Base-by-base conservation (phyloP, 2,113 vertebrate genomes). In the Myiozetetes cayanensis region DNA sequence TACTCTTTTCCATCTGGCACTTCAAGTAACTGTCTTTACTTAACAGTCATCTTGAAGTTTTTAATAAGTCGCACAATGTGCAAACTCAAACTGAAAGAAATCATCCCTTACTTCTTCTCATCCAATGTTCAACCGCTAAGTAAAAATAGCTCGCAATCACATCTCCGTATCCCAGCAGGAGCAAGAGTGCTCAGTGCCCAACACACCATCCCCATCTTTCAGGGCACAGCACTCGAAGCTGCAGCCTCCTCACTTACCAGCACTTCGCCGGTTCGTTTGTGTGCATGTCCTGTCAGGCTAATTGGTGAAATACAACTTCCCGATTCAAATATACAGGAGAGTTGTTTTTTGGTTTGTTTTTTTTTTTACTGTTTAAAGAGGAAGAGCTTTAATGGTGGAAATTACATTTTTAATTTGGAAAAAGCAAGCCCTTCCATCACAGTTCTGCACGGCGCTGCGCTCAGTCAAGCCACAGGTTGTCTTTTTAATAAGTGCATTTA, bases 1-100 rank as follows among this genome's bases (percentile, higher is more conserved):
- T 83, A 72, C 87, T 93, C 75, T 94, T 96, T 96, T 93, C 93
- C 93, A 94, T 95, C 93, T 96, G 90, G 94, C 93, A 94, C 79
- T 96, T 93, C 90, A 93, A 96, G 75, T 79, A 90, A 81, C 74
- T 93, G 81, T 94, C 95, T 96, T 95, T 91, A 93, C 74, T 93
- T 85, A 95, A 94, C 78, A 95, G 91, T 90, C 89, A 1, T 87
- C 87, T 90, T 66, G 43, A 96, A 94, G 87, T 94, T 96, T 95
- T 80, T 94, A 96, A 93, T 91, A 94, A 77, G 89, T 91, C 1
- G 0, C 66, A 90, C 59, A 93, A 91, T 6, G 63, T 93, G 87
- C 90, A 86, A 90, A 80, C 90, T 80, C 82, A 90, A 93, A 94
- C 63, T 52, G 78, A 93, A 94, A 94, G 91, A 88, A 93, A 94